Conservation (phyloP, 2,113 vertebrate species). For the Prinia subflava region DNA sequence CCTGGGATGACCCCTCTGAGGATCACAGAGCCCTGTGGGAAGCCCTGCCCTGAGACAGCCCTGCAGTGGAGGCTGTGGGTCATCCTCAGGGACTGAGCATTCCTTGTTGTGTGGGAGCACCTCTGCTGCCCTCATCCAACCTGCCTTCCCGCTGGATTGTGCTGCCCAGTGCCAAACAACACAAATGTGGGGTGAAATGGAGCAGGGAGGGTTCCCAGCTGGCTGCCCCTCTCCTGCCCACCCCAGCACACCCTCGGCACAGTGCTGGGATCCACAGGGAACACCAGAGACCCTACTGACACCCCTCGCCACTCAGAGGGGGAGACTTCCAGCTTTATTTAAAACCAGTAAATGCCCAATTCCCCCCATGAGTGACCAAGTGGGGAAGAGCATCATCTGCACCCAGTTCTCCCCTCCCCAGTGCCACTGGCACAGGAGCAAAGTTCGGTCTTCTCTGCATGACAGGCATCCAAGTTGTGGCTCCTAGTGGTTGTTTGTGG, state of each 20-base stretch:
- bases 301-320: neutral
- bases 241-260: neutral
- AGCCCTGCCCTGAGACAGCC: neutral
- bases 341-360: neutral
- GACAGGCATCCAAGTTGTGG: neutral
- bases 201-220: fast-evolving
- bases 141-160: fast-evolving
- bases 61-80: neutral
- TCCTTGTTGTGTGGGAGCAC: neutral
- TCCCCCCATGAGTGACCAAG: neutral
- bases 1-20: neutral
- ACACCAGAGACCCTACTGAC: neutral
- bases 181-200: fast-evolving
- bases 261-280: neutral
- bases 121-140: neutral
- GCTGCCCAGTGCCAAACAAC: neutral
- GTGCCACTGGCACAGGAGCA: neutral
- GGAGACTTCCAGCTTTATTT: neutral
- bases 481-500: fast-evolving
- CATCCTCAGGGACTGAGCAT: neutral
- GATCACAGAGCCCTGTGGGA: neutral
- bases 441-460: neutral
- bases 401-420: neutral
- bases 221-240: neutral
- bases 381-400: neutral